phyloP scores from a whole-genome alignment of 2,888 invertebrate genomes.

The Mylabris sibirica region DNA sequence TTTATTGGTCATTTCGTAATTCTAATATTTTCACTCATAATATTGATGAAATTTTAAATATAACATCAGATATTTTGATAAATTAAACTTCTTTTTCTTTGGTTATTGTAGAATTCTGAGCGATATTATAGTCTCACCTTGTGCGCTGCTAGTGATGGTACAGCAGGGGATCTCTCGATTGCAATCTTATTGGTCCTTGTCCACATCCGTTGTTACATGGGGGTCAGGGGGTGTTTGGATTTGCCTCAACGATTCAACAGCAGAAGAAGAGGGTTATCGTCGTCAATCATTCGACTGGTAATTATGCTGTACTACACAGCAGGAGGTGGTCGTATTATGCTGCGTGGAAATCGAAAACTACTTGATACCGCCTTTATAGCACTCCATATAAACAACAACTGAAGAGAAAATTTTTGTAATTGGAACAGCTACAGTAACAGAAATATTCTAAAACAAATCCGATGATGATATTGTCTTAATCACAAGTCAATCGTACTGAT shows the following conservation, averaged over 20 bases:
- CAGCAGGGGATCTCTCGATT: constrained; percentile 5
- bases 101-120: not conserved
- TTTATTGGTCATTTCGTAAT: not conserved
- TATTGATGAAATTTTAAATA: no score
- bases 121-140: not conserved
- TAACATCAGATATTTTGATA: not conserved
- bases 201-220: not conserved
- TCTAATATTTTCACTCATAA: not conserved
- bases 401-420: no score
- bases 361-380: constrained; percentile 40
- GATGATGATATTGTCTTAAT: not conserved
- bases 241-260: constrained; percentile 39
- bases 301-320: constrained; percentile 34
- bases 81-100: not conserved
- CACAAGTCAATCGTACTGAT: not conserved
- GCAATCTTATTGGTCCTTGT: constrained; percentile 12
- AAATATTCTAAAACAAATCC: not conserved
- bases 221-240: constrained; percentile 43
- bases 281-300: constrained; percentile 51
- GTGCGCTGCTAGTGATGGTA: not conserved
- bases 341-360: constrained; percentile 54
- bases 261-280: constrained; percentile 46
- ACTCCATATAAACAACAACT: constrained; percentile 13
- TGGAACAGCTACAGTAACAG: constrained; percentile 19
- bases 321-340: constrained; percentile 47